phyloP scores from a whole-genome alignment of 2,888 invertebrate genomes.

The Girardia tigrina region DNA sequence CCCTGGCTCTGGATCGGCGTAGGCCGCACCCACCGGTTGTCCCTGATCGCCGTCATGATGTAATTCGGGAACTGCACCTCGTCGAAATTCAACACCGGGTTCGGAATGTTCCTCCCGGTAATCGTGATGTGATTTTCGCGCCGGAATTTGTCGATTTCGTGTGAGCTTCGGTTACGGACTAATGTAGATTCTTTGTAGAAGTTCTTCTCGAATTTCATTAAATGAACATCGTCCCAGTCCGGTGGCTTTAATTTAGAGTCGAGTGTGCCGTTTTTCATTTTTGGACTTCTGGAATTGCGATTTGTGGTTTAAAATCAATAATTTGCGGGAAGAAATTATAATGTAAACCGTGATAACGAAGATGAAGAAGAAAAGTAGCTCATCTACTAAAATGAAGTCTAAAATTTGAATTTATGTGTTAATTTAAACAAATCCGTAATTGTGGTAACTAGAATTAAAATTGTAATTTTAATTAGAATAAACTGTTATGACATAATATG shows the following conservation, averaged over 20 bases:
- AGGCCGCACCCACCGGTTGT: constrained; percentile 47
- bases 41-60: constrained; percentile 42
- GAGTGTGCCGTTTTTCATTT: not conserved
- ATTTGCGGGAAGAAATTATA: not conserved
- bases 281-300: not conserved
- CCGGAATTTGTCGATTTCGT: constrained; percentile 68
- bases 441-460: no score
- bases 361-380: not conserved
- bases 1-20: no score
- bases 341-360: not conserved
- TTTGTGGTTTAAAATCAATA: not conserved
- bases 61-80: constrained; percentile 77
- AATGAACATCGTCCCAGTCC: constrained; percentile 65
- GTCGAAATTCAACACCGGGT: constrained; percentile 73
- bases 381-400: constrained; percentile 10
- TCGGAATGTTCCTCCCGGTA: constrained; percentile 67
- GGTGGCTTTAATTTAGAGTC: constrained; percentile 51
- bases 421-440: no score
- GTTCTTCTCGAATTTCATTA: constrained; percentile 75
- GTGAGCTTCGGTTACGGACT: constrained; percentile 47
- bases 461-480: no score
- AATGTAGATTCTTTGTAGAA: constrained; percentile 63
- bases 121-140: constrained; percentile 71
- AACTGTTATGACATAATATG: no score
- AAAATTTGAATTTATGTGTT: not conserved